A percentile compares a stretch with the other conserved stretches of the same genome.
Evolutionary conservation across 2,888 invertebrate genomes (phyloP).

Genomic region (Drosophila rubida): DNA sequence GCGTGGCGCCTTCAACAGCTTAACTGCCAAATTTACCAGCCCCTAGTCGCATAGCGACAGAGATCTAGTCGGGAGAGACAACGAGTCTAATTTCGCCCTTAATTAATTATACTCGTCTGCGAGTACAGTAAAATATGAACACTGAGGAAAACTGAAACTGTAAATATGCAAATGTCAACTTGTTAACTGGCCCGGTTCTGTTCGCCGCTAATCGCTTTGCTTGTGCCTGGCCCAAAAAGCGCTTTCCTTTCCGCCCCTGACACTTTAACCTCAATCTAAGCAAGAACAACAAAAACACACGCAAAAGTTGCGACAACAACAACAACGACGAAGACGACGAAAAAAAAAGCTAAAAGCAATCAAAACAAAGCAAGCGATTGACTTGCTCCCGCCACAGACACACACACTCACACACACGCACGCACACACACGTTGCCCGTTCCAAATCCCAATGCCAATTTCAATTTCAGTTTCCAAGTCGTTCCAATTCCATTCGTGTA

Average conservation of each 20-base stretch:
- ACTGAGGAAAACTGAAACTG: not conserved
- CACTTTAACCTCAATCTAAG: slow-evolving; percentile 60
- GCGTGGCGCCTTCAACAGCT: too few species aligned
- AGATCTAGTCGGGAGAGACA: too few species aligned
- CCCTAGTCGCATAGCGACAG: too few species aligned
- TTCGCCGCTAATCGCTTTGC: slow-evolving; percentile 38
- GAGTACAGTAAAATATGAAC: not conserved
- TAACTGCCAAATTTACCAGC: too few species aligned
- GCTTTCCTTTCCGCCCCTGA: slow-evolving; percentile 52
- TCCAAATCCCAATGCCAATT: not conserved
- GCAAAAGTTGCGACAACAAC: slow-evolving; percentile 36
- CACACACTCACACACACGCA: slow-evolving; percentile 6
- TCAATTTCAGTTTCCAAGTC: slow-evolving; percentile 23
- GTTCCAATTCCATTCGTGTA: slow-evolving; percentile 39
- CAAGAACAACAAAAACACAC: slow-evolving; percentile 32
- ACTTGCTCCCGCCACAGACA: slow-evolving; percentile 51
- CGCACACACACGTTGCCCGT: not conserved
- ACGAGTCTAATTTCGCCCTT: not conserved
- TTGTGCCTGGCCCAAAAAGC: slow-evolving; percentile 20
- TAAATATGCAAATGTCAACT: slow-evolving; percentile 19
- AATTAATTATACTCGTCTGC: not conserved
- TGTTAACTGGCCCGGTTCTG: slow-evolving; percentile 19
- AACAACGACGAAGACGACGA: too few species aligned
- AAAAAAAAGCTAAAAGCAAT: slow-evolving; percentile 63
- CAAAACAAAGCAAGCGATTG: slow-evolving; percentile 76